A percentile compares a stretch with the other conserved stretches of the same genome.
Evolutionary conservation across 2,113 vertebrate species (phyloP).

Genomic region (Edolisoma coerulescens): DNA sequence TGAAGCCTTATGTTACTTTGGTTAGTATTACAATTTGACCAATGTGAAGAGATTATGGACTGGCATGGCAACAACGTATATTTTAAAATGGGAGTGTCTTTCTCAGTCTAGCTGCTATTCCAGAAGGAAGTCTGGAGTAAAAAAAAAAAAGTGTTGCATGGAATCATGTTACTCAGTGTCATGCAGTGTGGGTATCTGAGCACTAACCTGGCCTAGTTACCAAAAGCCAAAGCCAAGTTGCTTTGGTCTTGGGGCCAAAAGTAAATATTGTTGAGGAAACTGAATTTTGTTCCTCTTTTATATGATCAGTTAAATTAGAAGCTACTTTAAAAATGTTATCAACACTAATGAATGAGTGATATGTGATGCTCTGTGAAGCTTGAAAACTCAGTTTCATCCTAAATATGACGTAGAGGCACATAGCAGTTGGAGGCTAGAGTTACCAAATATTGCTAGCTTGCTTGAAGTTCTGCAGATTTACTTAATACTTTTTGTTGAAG

Average conservation of each 20-base stretch:
- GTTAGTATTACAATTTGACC: conserved; percentile 75
- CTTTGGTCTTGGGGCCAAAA: not conserved
- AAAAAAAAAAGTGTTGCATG: not conserved
- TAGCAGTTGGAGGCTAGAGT: not conserved
- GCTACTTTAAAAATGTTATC: not conserved
- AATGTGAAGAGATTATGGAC: not conserved
- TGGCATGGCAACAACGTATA: not conserved
- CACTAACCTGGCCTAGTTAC: not conserved
- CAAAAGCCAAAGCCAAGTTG: not conserved
- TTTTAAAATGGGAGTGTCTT: not conserved
- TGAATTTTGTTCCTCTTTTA: not conserved
- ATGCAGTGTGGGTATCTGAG: not conserved
- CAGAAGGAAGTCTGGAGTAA: not conserved
- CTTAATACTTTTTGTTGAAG: not conserved
- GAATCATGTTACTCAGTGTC: not conserved
- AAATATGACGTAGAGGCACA: not conserved
- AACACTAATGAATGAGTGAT: not conserved
- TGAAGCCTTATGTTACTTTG: conserved; percentile 93
- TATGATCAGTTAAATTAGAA: not conserved
- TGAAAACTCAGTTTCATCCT: not conserved
- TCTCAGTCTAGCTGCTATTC: not conserved
- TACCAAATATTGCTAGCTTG: not conserved
- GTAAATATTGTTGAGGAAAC: not conserved
- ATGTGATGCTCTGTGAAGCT: not conserved
- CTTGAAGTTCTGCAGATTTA: not conserved